These are phyloP conservation scores for Sigmodon hispidus DNA, from an alignment of 2,113 vertebrate species.

Conservation along the genomic window DNA sequence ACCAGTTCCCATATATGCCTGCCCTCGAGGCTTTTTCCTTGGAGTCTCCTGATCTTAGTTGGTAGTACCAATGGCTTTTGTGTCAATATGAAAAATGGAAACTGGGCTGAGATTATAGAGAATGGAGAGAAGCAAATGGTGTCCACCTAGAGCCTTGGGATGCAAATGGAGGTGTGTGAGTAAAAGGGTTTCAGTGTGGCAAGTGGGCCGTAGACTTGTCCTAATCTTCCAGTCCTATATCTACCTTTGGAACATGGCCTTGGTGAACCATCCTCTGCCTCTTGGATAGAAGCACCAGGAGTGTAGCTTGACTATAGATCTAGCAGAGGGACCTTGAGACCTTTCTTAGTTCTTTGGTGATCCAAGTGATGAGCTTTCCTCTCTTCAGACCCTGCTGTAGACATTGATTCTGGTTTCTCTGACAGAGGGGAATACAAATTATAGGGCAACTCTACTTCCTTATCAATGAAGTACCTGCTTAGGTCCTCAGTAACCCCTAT, in stretches of 20 bases:
- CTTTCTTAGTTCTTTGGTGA: not conserved
- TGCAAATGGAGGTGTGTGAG: not conserved
- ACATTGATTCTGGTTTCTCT: not conserved
- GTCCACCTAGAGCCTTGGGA: not conserved
- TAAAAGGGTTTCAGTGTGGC: not conserved
- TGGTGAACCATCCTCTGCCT: not conserved
- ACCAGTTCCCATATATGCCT: not conserved
- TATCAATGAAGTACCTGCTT: not conserved
- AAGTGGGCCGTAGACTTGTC: no score
- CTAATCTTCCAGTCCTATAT: rapidly evolving
- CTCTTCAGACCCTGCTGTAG: not conserved
- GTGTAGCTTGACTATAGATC: not conserved
- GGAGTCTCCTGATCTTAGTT: not conserved
- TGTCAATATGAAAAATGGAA: not conserved
- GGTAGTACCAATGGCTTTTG: not conserved
- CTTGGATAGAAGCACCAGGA: no score
- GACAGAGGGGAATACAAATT: not conserved
- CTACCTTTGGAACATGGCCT: not conserved
- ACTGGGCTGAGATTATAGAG: not conserved
- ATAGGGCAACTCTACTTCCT: not conserved
- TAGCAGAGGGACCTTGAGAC: not conserved
- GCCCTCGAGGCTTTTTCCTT: not conserved
- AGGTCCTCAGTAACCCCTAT: not conserved
- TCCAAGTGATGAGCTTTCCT: not conserved
- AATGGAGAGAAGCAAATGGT: not conserved